Conservation (phyloP, 2,888 invertebrate genomes). For the Cerceris ruficornis region DNA sequence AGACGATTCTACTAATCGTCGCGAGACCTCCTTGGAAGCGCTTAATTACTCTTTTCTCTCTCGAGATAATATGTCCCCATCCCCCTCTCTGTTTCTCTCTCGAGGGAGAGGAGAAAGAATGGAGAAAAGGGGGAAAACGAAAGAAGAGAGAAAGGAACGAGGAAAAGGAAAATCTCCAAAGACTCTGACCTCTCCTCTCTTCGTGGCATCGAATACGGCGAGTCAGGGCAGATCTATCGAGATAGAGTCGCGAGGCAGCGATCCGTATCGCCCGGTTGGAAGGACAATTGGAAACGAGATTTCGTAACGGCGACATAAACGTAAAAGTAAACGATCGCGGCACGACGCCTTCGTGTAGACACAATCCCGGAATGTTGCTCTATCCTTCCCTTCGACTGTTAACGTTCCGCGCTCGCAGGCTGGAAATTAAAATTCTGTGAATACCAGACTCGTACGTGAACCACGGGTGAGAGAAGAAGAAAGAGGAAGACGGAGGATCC, state of each 20-base stretch:
- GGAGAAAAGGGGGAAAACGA: background rate
- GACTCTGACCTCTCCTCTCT: slow-evolving; percentile 34
- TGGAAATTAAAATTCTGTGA: slow-evolving; percentile 65
- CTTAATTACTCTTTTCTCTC: slow-evolving; percentile 54
- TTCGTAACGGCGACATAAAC: slow-evolving; percentile 64
- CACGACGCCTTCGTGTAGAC: slow-evolving; percentile 58
- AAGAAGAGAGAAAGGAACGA: background rate
- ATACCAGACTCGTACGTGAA: slow-evolving; percentile 40
- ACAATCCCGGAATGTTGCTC: slow-evolving; percentile 51
- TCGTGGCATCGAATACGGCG: slow-evolving; percentile 42
- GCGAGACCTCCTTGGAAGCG: slow-evolving; percentile 43
- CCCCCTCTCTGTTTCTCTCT: background rate
- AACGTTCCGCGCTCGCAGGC: slow-evolving; percentile 32
- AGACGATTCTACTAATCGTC: slow-evolving; percentile 42
- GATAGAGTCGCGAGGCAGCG: slow-evolving; percentile 58
- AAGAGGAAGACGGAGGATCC: background rate
- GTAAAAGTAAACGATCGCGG: slow-evolving; percentile 62
- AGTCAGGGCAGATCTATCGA: slow-evolving; percentile 55
- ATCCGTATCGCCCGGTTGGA: slow-evolving; percentile 58
- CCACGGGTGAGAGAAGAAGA: too few species aligned
- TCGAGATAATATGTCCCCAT: slow-evolving; percentile 26
- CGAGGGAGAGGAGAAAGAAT: slow-evolving; percentile 4
- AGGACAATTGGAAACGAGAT: slow-evolving; percentile 64
- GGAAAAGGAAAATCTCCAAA: background rate
- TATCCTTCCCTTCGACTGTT: slow-evolving; percentile 41